phyloP scores from a whole-genome alignment of 2,797 vertebrate genomes.

The Hafferia zeledoni region DNA sequence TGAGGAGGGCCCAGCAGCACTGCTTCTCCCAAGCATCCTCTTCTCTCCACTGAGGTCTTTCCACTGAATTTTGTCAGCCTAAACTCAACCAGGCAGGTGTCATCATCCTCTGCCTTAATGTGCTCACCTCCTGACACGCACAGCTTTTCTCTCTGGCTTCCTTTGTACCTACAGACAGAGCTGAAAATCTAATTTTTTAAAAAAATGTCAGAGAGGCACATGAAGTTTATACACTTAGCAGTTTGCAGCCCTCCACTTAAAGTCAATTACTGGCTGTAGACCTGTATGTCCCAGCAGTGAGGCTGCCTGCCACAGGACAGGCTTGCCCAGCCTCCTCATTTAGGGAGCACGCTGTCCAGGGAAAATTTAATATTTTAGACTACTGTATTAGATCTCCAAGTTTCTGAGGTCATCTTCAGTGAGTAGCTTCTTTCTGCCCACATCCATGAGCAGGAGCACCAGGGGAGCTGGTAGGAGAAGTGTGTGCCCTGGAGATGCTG shows the following conservation, averaged over 20 bases:
- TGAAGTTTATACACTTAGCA: constrained; percentile 47
- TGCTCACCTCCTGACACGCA: constrained; percentile 2
- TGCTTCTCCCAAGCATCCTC: neutral
- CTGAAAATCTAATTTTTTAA: constrained; percentile 31
- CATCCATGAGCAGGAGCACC: neutral
- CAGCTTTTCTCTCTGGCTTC: neutral
- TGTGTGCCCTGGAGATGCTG: neutral
- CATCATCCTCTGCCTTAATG: neutral
- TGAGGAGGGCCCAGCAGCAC: neutral
- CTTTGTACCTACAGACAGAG: neutral
- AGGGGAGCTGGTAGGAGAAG: neutral
- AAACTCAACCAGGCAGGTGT: constrained; percentile 68
- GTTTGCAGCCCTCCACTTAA: neutral
- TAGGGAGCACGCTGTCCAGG: neutral
- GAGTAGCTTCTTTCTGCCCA: neutral
- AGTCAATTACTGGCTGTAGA: neutral
- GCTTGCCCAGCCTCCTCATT: neutral
- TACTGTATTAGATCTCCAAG: neutral
- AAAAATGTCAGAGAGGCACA: constrained; percentile 5
- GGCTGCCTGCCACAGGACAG: neutral
- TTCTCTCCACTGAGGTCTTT: neutral
- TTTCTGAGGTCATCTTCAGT: neutral
- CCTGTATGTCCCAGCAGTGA: neutral
- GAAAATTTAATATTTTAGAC: neutral
- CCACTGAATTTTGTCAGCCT: constrained; percentile 50